These are phyloP conservation scores for Pyrrhosoma nymphula DNA, from an alignment of 2,888 invertebrate genomes.

Conservation along the genomic window DNA sequence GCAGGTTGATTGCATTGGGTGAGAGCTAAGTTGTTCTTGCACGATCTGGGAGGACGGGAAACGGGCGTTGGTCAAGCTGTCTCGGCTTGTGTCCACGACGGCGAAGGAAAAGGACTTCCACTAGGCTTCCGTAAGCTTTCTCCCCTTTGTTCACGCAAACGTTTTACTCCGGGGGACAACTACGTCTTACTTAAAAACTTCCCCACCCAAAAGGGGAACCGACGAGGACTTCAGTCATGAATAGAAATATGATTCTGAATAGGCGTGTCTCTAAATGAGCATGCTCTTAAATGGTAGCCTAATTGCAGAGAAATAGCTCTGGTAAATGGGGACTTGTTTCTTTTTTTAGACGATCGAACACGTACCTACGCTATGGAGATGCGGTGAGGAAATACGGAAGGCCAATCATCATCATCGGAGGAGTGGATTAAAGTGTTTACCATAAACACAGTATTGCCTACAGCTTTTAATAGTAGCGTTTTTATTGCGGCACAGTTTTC, in stretches of 20 bases:
- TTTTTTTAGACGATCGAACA: neutral
- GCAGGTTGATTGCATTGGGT: slow-evolving; percentile 20
- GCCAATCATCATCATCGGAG: neutral
- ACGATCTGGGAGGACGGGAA: neutral
- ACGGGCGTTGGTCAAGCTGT: slow-evolving; percentile 22
- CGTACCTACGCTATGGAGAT: neutral
- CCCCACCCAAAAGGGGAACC: neutral
- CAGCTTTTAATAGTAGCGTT: neutral
- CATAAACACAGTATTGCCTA: neutral
- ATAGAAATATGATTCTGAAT: neutral
- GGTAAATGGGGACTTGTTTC: neutral
- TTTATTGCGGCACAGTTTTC: neutral
- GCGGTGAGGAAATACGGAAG: neutral
- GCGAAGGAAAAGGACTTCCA: neutral
- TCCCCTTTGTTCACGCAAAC: neutral
- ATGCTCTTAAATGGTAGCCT: neutral
- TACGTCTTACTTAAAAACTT: neutral
- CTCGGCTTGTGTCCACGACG: neutral
- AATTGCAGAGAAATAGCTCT: neutral
- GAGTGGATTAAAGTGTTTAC: neutral
- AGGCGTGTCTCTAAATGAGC: neutral
- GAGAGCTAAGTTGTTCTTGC: neutral
- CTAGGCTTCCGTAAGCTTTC: neutral
- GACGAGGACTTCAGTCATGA: neutral
- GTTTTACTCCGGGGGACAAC: neutral